A percentile compares a stretch with the other conserved stretches of the same genome.
These are phyloP conservation scores for Acomys russatus DNA, from an alignment of 2,797 vertebrate genomes.

Conservation along the genomic window DNA sequence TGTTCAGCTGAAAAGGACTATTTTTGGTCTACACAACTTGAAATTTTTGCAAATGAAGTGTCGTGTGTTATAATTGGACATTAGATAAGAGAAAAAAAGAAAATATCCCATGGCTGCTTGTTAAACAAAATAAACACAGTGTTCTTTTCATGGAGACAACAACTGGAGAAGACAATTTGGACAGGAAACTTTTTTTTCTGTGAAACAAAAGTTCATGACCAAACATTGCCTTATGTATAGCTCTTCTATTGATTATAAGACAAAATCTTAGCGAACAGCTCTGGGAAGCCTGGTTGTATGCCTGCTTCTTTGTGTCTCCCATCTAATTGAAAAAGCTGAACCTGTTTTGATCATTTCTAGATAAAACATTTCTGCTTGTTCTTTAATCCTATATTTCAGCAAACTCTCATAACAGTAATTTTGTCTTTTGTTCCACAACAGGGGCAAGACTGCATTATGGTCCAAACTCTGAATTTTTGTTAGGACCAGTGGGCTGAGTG, in stretches of 20 bases:
- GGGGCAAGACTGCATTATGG: background rate
- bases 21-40: background rate
- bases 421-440: background rate
- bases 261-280: constrained; percentile 37
- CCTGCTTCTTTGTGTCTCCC: background rate
- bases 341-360: constrained; percentile 28
- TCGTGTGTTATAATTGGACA: background rate
- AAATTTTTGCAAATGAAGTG: constrained; percentile 27
- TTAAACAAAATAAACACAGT: constrained; percentile 45
- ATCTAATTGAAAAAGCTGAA: background rate
- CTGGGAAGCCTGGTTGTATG: background rate
- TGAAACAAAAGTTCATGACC: background rate
- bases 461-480: constrained; percentile 28
- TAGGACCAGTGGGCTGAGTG: background rate
- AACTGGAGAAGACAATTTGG: constrained; percentile 16
- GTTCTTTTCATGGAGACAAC: constrained; percentile 12
- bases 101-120: background rate
- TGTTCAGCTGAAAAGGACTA: background rate
- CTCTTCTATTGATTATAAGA: constrained; percentile 41
- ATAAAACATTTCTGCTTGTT: constrained; percentile 19
- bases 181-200: background rate
- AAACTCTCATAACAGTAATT: background rate
- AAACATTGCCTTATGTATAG: background rate
- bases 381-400: background rate
- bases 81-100: background rate